Percentiles rank a stretch among this genome's conserved stretches.
Conservation (phyloP, 2,888 invertebrate genomes). For the Hyalella azteca region DNA sequence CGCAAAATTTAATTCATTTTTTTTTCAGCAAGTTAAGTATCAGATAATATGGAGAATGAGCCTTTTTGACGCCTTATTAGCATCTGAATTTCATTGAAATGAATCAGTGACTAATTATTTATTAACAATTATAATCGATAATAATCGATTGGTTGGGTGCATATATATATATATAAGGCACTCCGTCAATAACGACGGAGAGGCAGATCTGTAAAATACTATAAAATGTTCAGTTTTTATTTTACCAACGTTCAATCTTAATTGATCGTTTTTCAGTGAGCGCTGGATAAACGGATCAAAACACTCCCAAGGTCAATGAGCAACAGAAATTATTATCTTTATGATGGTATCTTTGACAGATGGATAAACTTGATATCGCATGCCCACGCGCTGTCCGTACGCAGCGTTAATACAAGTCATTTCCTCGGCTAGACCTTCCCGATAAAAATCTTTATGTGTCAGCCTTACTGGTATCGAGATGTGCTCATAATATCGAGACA, state of each 20-base stretch:
- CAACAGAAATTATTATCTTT: background rate
- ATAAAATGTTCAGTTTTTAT: background rate
- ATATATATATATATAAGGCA: too few relatives aligned
- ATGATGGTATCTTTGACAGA: background rate
- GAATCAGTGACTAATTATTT: too few relatives aligned
- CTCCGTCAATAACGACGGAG: too few relatives aligned
- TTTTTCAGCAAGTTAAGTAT: too few relatives aligned
- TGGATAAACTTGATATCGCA: background rate
- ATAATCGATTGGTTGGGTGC: too few relatives aligned
- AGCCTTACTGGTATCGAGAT: background rate
- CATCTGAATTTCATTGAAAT: too few relatives aligned
- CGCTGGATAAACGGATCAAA: background rate
- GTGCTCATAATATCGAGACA: slow-evolving; percentile 1
- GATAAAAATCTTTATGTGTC: background rate
- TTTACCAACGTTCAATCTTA: background rate
- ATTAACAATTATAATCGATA: too few relatives aligned
- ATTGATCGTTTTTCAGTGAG: background rate
- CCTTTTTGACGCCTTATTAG: too few relatives aligned
- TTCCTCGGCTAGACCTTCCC: background rate
- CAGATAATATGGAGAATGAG: too few relatives aligned
- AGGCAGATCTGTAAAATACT: background rate
- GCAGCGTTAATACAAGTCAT: too few relatives aligned
- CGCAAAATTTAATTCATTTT: too few relatives aligned
- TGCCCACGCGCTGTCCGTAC: background rate
- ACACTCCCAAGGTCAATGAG: too few relatives aligned